Evolutionary conservation across 2,797 vertebrate species (phyloP).

Genomic region (Meriones psammophilus): DNA sequence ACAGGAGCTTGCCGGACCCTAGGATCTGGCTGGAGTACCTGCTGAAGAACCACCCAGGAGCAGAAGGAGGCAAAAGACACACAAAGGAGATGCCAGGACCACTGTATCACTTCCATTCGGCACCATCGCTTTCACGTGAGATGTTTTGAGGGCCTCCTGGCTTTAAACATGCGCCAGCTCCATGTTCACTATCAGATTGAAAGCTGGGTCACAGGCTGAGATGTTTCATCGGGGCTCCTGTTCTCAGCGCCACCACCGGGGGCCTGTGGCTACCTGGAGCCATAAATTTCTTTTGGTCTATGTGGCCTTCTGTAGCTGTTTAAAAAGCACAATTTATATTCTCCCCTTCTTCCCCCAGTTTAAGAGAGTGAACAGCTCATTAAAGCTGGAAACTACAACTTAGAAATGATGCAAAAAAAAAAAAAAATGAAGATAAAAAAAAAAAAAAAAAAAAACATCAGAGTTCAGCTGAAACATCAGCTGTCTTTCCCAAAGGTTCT

Average conservation of each 20-base stretch:
- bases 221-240: neutral
- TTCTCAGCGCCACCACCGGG: slow-evolving; percentile 59
- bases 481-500: slow-evolving; percentile 42
- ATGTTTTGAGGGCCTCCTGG: neutral
- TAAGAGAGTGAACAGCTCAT: slow-evolving; percentile 7
- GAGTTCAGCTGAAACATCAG: slow-evolving; percentile 45
- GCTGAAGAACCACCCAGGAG: neutral
- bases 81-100: neutral
- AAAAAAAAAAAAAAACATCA: slow-evolving; percentile 63
- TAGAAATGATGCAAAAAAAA: slow-evolving; percentile 72
- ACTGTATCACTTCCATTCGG: neutral
- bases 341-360: neutral
- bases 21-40: neutral
- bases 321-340: slow-evolving; percentile 18
- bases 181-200: neutral
- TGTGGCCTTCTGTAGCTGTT: neutral
- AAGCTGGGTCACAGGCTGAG: neutral
- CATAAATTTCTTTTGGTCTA: neutral
- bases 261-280: slow-evolving; percentile 17
- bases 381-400: slow-evolving; percentile 60
- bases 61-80: neutral
- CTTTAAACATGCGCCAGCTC: neutral
- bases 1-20: neutral
- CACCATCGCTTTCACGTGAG: neutral
- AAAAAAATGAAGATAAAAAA: slow-evolving; percentile 62